Percentiles rank a stretch among this genome's conserved stretches.
These are phyloP conservation scores for Tipula unca DNA, from an alignment of 2,888 invertebrate genomes.

Conservation along the genomic window DNA sequence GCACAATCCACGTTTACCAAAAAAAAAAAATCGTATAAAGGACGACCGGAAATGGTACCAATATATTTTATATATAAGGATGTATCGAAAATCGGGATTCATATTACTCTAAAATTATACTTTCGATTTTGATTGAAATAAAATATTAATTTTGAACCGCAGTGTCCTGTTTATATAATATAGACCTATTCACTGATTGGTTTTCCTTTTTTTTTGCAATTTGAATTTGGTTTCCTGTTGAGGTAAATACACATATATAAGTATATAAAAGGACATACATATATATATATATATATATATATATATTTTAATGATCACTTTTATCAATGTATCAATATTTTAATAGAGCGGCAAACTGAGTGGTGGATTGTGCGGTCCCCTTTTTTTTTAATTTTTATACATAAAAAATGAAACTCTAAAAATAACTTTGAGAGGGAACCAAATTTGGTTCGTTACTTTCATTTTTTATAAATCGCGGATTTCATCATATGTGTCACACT, in stretches of 20 bases:
- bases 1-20: not conserved
- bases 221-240: constrained; percentile 8
- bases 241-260: no score
- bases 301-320: not conserved
- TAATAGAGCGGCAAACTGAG: not conserved
- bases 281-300: not conserved
- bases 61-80: not conserved
- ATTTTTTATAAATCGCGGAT: not conserved
- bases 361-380: not conserved
- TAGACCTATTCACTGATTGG: not conserved
- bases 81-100: constrained; percentile 14
- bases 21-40: constrained; percentile 8
- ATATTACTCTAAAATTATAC: constrained; percentile 14
- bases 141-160: not conserved
- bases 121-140: constrained; percentile 1
- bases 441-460: not conserved
- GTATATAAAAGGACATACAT: not conserved
- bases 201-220: not conserved
- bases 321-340: not conserved
- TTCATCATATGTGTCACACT: not conserved
- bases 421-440: not conserved
- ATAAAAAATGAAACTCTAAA: not conserved
- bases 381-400: not conserved
- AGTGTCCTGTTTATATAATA: not conserved
- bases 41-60: constrained; percentile 17